Percentiles rank a stretch among this genome's conserved stretches.
Evolutionary conservation across 2,113 vertebrate species (phyloP).

Genomic region (Guaruba guarouba): DNA sequence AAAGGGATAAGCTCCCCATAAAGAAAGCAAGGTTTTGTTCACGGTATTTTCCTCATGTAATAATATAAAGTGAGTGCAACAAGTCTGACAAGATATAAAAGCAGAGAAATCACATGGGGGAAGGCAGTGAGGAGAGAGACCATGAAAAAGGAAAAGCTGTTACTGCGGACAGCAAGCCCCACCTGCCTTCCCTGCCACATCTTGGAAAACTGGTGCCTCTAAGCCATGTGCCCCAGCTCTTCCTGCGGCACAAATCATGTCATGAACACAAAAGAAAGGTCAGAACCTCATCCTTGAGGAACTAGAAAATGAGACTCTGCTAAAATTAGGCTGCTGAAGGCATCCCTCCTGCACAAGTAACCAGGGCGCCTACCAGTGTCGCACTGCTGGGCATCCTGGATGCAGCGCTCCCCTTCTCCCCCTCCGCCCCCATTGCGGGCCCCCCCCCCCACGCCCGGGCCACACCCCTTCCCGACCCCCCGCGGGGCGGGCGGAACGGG

Average conservation of each 20-base stretch:
- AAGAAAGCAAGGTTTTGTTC: neutral
- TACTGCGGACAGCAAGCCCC: neutral
- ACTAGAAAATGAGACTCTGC: neutral
- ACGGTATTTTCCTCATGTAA: neutral
- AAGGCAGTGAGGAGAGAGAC: neutral
- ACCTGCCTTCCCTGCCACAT: neutral
- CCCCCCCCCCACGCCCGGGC: too few species aligned
- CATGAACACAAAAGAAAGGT: neutral
- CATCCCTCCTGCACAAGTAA: neutral
- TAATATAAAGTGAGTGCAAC: neutral
- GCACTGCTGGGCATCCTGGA: neutral
- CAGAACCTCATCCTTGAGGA: neutral
- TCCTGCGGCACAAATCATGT: accelerated
- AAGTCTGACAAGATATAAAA: neutral
- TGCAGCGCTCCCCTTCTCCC: neutral
- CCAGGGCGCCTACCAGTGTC: accelerated
- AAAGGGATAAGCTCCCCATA: neutral
- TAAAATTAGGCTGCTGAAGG: neutral
- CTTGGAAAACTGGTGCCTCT: accelerated
- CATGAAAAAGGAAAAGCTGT: neutral
- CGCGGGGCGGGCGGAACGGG: too few species aligned
- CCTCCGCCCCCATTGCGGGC: accelerated
- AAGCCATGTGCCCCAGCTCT: accelerated
- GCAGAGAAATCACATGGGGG: accelerated
- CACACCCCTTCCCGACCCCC: too few species aligned